A percentile compares a stretch with the other conserved stretches of the same genome.
Evolutionary conservation across 2,797 vertebrate species (phyloP).

Genomic region (Arnoldichthys spilopterus): DNA sequence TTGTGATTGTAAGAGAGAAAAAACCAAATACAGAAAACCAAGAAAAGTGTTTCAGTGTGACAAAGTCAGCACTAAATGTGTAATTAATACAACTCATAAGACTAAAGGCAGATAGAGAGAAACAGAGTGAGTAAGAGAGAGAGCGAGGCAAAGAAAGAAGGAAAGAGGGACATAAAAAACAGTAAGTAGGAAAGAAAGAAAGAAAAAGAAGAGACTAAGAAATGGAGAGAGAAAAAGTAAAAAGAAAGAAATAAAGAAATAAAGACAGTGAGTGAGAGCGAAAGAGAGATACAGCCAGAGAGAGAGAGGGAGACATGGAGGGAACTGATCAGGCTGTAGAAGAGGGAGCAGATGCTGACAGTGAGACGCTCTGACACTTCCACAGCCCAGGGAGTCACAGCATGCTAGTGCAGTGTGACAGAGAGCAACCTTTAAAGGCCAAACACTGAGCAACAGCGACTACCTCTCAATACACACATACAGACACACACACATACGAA

Average conservation of each 20-base stretch:
- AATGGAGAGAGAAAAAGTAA: neutral
- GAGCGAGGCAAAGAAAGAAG: neutral
- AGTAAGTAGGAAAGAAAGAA: neutral
- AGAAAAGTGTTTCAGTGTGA: too few species aligned
- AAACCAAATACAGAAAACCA: too few species aligned
- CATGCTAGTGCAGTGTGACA: constrained; percentile 80
- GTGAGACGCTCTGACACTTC: constrained; percentile 77
- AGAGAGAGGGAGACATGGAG: constrained; percentile 52
- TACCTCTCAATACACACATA: constrained; percentile 53
- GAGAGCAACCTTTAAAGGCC: constrained; percentile 86
- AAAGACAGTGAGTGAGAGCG: neutral
- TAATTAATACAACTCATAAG: too few species aligned
- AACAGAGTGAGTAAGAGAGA: neutral
- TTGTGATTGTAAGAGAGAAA: too few species aligned
- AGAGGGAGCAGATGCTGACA: constrained; percentile 73
- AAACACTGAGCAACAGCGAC: constrained; percentile 74
- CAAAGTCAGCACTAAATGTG: too few species aligned
- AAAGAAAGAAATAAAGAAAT: neutral
- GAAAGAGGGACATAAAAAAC: neutral
- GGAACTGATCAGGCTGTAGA: constrained; percentile 15
- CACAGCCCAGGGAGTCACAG: constrained; percentile 73
- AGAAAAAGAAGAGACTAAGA: neutral
- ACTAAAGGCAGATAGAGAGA: neutral
- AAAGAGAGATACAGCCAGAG: constrained; percentile 60
- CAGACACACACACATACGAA: constrained; percentile 25